Conservation (phyloP, 2,797 vertebrate species). For the Sebastes dallii region DNA sequence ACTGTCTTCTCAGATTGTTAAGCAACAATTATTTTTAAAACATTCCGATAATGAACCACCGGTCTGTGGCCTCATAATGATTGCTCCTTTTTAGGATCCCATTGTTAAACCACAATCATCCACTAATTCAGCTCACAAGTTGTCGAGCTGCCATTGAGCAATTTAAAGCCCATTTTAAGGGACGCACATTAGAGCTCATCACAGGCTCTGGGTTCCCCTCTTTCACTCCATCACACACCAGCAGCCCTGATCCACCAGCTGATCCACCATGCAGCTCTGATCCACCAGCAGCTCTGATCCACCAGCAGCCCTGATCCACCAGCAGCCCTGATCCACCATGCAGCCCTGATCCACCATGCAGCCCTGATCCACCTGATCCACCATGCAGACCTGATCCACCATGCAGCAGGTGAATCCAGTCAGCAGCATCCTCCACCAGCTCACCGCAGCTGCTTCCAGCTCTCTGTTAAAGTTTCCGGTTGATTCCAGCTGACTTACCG, state of each 20-base stretch:
- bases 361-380: neutral
- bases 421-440: constrained; percentile 5
- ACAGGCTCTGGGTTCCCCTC: neutral
- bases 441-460: constrained; percentile 16
- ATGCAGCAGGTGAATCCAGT: constrained; percentile 23
- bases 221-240: neutral
- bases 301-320: too few relatives aligned
- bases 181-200: neutral
- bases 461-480: constrained; percentile 33
- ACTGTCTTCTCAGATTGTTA: neutral
- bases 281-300: too few relatives aligned
- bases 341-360: neutral
- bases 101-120: neutral
- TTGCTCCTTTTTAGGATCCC: neutral
- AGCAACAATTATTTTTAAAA: neutral
- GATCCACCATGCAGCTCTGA: too few relatives aligned
- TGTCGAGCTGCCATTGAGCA: neutral
- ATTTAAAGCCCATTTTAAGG: neutral
- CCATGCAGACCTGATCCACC: neutral
- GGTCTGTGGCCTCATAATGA: neutral
- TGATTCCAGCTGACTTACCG: constrained; percentile 82
- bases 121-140: neutral
- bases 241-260: too few relatives aligned
- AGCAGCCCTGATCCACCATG: neutral
- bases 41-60: neutral